Evolutionary conservation across 2,797 vertebrate genomes (phyloP).

Genomic region (Periparus ater): DNA sequence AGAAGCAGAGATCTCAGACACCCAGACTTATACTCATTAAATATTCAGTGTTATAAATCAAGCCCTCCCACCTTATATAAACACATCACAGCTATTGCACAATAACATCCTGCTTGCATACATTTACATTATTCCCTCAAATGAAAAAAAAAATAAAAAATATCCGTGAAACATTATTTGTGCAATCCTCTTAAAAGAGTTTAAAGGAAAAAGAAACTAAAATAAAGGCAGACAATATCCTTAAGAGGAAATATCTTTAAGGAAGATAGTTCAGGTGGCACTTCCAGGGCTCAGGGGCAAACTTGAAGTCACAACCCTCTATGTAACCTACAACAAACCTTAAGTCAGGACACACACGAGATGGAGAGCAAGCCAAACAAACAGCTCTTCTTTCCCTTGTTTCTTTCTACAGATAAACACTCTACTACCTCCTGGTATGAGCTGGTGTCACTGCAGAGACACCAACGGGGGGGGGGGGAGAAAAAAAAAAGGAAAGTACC

Average conservation of each 20-base stretch:
- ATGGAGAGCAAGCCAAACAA: neutral
- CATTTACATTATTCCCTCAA: neutral
- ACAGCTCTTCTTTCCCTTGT: neutral
- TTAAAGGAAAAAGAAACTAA: neutral
- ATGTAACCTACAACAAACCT: rapidly evolving
- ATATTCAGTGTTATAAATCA: slow-evolving; percentile 80
- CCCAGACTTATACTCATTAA: slow-evolving; percentile 48
- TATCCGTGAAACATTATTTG: neutral
- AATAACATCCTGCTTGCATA: slow-evolving; percentile 27
- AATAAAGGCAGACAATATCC: neutral
- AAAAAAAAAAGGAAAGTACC: neutral
- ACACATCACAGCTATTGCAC: slow-evolving; percentile 65
- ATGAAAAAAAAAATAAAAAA: neutral
- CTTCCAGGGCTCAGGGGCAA: neutral
- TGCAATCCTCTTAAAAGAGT: neutral
- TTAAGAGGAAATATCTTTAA: neutral
- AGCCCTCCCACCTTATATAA: slow-evolving; percentile 64
- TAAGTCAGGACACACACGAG: neutral
- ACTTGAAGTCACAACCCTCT: neutral
- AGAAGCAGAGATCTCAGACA: slow-evolving; percentile 8
- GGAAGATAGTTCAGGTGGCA: neutral
- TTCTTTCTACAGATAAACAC: neutral
- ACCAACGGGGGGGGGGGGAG: too few species aligned
- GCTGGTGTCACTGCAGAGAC: neutral
- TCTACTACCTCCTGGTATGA: neutral